These are phyloP conservation scores for Ryuthela nishihirai DNA, from an alignment of 2,888 invertebrate genomes.

Conservation along the genomic window DNA sequence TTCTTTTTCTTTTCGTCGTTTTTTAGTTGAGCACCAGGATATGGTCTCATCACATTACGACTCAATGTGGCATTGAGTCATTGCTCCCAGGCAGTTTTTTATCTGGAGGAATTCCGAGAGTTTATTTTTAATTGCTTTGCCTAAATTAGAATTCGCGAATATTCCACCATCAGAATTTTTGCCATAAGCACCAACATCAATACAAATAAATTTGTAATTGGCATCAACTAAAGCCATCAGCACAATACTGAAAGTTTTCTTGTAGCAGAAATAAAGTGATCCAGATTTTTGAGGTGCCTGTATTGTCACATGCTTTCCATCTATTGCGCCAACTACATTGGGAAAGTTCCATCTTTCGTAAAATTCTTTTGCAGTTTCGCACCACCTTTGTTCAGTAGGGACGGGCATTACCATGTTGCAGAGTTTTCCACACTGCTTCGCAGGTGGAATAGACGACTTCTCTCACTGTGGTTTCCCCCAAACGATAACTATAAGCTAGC, in stretches of 20 bases:
- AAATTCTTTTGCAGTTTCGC: background rate
- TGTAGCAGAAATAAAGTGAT: conserved; percentile 40
- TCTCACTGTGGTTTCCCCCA: too few relatives aligned
- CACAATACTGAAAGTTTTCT: conserved; percentile 38
- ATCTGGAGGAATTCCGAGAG: background rate
- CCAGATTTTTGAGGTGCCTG: conserved; percentile 33
- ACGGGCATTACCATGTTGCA: too few relatives aligned
- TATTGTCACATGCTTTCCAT: conserved; percentile 42
- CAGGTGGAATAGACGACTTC: too few relatives aligned
- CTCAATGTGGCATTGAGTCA: background rate
- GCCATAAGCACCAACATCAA: conserved; percentile 44
- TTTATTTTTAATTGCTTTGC: background rate
- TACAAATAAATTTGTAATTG: conserved; percentile 40
- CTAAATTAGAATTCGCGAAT: conserved; percentile 3
- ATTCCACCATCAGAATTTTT: conserved; percentile 40
- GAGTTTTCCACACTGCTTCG: too few relatives aligned
- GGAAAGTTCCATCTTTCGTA: background rate
- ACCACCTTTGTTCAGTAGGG: too few relatives aligned
- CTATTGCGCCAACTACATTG: conserved; percentile 34
- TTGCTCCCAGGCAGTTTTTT: background rate
- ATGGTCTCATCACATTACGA: conserved; percentile 11
- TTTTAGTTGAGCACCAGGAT: background rate
- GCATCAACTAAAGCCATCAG: conserved; percentile 40
- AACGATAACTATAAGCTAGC: too few relatives aligned
- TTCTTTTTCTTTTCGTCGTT: background rate